Evolutionary conservation across 2,797 vertebrate species (phyloP), one percentile per base, ranked within the genome.

Genomic region (Sebastes matsubarae): DNA sequence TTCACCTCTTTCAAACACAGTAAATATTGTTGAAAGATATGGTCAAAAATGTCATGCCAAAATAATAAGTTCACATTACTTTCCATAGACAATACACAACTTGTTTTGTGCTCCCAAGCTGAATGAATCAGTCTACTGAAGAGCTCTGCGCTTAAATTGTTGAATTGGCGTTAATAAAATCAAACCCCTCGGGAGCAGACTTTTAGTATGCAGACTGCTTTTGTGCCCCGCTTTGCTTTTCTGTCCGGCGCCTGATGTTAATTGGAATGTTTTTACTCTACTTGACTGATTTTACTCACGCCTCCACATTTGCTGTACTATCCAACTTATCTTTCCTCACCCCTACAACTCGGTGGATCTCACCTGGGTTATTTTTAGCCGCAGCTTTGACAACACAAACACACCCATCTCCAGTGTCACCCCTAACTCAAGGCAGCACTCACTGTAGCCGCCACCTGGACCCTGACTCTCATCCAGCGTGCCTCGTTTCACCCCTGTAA

Each of bases 351-450:
- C 22, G 0, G 6, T 24, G 24, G 34, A 50, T 68, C 75, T 18
- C 65, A 80, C 77, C 79, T 63, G 25, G 50, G 59, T 80, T 92
- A 91, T 93, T 90, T 91, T 90, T 90, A 90, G 83, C 83, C 10
- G 42, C 61, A 5, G 32, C 36, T 59, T 54, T 83, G 67, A 87
- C 88, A 76, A 89, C 81, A 87, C 29, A 20, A 61, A 71, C 82
- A 81, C 77, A 72, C 79, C 67, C 80, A 59, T 88, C 77, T 85
- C 67, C 22, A 73, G 70, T 87, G 73, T 87, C 75, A 74, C 82
- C 63, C 65, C 70, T 78, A 59, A 85, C 77, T 83, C 57, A 34
- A 65, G 77, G 81, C 87, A 52, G 58, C 0, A 0, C 68, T 83
- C 67, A 13, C 84, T 80, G 82, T 81, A 52, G 67, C 86, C 76